Evolutionary conservation across 1,140 invertebrate species (phyloP), one percentile per base, ranked within the genome.

Genomic region (Macrobrachium rosenbergii): DNA sequence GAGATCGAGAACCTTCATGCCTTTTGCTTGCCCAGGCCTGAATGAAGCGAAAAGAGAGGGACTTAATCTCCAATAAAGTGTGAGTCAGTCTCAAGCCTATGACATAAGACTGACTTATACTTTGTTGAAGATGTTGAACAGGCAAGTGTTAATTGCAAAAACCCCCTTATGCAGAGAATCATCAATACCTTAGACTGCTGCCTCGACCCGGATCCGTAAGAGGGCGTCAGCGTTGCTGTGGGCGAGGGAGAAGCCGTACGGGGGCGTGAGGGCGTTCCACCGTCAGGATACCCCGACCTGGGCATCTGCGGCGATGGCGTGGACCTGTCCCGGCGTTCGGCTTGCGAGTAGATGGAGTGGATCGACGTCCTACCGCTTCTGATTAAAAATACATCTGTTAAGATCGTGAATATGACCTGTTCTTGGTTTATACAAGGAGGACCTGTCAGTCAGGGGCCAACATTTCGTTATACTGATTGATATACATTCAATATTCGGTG

Each of bases 321-420:
- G 59, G 87, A 84, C 21, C 88, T 21, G 37, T 89, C 88, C 23
- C 81, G 67, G 2, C 88, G 84, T 21, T 89, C 88, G 7, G 81
- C 78, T 64, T 80, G 79, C 5, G 88, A 89, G 84, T 89, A 84
- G 23, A 89, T 83, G 75, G 88, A 89, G 72, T 89, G 88, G 60
- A 89, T 79, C 10, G 88, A 89, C 16, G 84, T 87, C 62, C 88
- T 67, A 19, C 84, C 86, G 3, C 84, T 73, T 37, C 88, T 86
- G 63, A 21, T 73, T 17, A 37, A 43, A 52, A 80, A 43, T 37
- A 21, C 43, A 11, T 60, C n/a, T 63, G 59, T 14, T 17, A 58
- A 62, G 23, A 58, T 23, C 37, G 43, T 79, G 23, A 23, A 7
- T 28, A 23, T 37, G 21, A 12, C 8, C 0, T 14, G 63, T 0